These are phyloP conservation scores for Beris chalybata DNA, from an alignment of 2,888 invertebrate genomes.

Conservation along the genomic window DNA sequence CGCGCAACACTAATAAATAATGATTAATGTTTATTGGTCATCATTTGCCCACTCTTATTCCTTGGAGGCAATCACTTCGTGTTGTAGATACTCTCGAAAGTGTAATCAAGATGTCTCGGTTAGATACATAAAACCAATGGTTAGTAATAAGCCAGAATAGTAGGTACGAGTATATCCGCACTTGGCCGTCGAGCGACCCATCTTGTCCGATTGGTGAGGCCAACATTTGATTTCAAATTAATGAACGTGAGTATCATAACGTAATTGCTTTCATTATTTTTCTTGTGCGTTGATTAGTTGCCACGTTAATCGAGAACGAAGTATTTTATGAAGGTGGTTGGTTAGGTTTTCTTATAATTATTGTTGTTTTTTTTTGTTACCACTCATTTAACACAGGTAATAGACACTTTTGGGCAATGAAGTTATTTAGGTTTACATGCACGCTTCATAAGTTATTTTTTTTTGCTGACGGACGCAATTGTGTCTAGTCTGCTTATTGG, in stretches of 20 bases:
- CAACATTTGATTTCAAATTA: slow-evolving; percentile 39
- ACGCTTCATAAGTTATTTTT: slow-evolving; percentile 17
- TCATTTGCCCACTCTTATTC: slow-evolving; percentile 39
- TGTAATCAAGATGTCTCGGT: slow-evolving; percentile 40
- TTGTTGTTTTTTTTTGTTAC: slow-evolving; percentile 5
- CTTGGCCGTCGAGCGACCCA: not conserved
- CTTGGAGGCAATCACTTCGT: slow-evolving; percentile 33
- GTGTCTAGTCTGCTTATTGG: slow-evolving; percentile 26
- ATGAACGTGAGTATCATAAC: slow-evolving; percentile 40
- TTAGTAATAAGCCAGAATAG: slow-evolving; percentile 20
- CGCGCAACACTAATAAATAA: slow-evolving; percentile 40
- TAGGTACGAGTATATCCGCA: not conserved
- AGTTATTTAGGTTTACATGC: slow-evolving; percentile 28
- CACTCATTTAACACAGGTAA: slow-evolving; percentile 28
- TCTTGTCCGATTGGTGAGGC: slow-evolving; percentile 36
- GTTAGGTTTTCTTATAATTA: not conserved
- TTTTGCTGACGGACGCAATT: slow-evolving; percentile 22
- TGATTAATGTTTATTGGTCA: slow-evolving; percentile 41
- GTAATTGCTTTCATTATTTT: slow-evolving; percentile 39
- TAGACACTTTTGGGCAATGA: slow-evolving; percentile 32
- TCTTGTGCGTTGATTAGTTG: slow-evolving; percentile 38
- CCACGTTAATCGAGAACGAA: slow-evolving; percentile 34
- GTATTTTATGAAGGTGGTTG: slow-evolving; percentile 29
- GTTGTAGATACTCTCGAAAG: slow-evolving; percentile 25
- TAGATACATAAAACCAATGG: slow-evolving; percentile 32